phyloP scores from a whole-genome alignment of 2,113 vertebrate species.

The Sterna hirundo region DNA sequence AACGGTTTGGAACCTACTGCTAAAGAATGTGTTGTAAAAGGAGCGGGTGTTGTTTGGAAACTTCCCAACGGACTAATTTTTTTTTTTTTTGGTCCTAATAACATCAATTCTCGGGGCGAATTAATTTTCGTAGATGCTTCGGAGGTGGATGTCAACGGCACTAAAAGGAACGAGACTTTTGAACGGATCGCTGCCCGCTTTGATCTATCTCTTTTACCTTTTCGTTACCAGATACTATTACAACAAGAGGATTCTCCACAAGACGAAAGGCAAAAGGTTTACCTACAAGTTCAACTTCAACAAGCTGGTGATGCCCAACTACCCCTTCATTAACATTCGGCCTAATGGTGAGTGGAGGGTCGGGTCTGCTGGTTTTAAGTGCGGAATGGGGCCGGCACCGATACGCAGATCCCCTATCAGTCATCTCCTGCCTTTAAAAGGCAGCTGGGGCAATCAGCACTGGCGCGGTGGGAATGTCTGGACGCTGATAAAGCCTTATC shows the following conservation, averaged over 20 bases:
- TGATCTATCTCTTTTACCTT: background rate
- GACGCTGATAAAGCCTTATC: background rate
- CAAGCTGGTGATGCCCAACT: slow-evolving; percentile 82
- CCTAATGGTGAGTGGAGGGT: slow-evolving; percentile 72
- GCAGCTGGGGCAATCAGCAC: background rate
- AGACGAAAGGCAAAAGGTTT: slow-evolving; percentile 82
- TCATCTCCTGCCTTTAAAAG: background rate
- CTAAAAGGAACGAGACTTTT: background rate
- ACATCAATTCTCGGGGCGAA: accelerated
- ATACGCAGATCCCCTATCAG: background rate
- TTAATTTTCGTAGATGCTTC: accelerated
- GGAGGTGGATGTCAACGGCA: background rate
- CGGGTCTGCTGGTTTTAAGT: background rate
- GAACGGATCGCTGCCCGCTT: background rate
- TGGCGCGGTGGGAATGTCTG: background rate
- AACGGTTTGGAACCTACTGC: background rate
- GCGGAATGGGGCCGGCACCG: background rate
- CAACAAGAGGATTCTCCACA: slow-evolving; percentile 83
- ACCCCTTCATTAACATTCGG: slow-evolving; percentile 79
- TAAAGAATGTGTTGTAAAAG: background rate
- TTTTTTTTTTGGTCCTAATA: too few relatives aligned
- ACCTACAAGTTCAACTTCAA: slow-evolving; percentile 85
- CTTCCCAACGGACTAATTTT: background rate
- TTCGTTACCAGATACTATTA: slow-evolving; percentile 75
- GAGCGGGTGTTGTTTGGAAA: background rate